These are phyloP conservation scores for Fragum whitleyi DNA, from an alignment of 2,888 invertebrate genomes.

Conservation along the genomic window DNA sequence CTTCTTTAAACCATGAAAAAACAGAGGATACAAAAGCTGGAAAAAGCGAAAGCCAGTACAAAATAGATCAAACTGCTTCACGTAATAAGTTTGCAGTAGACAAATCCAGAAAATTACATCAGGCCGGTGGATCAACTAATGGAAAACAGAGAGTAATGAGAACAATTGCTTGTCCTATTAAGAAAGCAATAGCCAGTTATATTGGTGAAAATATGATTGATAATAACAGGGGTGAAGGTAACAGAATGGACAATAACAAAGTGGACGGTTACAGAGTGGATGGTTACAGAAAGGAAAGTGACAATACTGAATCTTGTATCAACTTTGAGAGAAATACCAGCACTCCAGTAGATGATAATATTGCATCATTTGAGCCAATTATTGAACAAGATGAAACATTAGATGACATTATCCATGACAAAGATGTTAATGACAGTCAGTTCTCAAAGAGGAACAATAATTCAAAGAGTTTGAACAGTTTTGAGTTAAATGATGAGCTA, in stretches of 20 bases:
- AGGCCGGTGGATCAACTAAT: background rate
- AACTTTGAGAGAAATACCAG: constrained; percentile 14
- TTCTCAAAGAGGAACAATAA: background rate
- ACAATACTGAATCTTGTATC: background rate
- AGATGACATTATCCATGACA: background rate
- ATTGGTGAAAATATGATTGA: background rate
- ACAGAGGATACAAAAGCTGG: background rate
- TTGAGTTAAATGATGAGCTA: too few relatives aligned
- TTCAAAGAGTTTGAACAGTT: background rate
- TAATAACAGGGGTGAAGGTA: too few relatives aligned
- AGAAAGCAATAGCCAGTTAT: constrained; percentile 3
- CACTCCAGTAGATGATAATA: constrained; percentile 2
- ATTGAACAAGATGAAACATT: background rate
- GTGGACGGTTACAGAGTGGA: too few relatives aligned
- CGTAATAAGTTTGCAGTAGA: background rate
- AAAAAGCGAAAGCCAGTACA: background rate
- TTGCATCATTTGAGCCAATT: background rate
- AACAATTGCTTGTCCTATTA: constrained; percentile 7
- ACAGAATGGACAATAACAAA: too few relatives aligned
- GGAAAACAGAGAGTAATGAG: background rate
- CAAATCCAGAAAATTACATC: too few relatives aligned
- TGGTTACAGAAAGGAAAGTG: background rate
- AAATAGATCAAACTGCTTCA: background rate
- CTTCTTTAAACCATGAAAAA: background rate
- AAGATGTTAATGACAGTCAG: background rate